Conservation (phyloP, 2,888 invertebrate species). For the Orthonevra nobilis region DNA sequence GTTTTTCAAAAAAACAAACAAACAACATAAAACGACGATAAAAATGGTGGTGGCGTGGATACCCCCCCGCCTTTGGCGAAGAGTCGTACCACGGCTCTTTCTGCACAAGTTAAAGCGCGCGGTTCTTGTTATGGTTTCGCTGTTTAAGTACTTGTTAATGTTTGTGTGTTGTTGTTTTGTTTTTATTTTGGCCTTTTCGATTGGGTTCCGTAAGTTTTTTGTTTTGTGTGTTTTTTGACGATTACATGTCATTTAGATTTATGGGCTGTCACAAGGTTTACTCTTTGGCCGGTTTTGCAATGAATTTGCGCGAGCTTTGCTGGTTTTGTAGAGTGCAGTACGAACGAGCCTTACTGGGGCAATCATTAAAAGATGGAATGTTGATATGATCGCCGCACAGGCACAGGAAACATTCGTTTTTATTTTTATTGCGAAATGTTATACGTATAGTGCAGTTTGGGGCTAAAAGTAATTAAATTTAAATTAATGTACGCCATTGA, state of each 20-base stretch:
- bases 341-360: constrained; percentile 10
- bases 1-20: constrained; percentile 34
- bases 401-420: constrained; percentile 57
- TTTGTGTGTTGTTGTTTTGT: constrained; percentile 8
- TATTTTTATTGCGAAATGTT: constrained; percentile 58
- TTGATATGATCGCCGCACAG: constrained; percentile 52
- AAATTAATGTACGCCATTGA: constrained; percentile 46
- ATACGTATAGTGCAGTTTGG: constrained; percentile 20
- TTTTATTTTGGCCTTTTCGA: constrained; percentile 22
- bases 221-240: constrained; percentile 63
- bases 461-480: constrained; percentile 53
- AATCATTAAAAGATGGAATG: constrained; percentile 68
- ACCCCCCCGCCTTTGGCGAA: too few species aligned
- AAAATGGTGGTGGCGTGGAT: constrained; percentile 9
- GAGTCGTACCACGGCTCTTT: not conserved
- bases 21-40: constrained; percentile 9
- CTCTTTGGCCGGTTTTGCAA: constrained; percentile 48
- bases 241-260: constrained; percentile 74
- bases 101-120: not conserved
- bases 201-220: constrained; percentile 48
- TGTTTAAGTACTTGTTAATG: constrained; percentile 52
- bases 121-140: constrained; percentile 56
- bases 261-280: constrained; percentile 73
- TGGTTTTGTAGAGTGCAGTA: too few species aligned
- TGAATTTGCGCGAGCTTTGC: constrained; percentile 26